phyloP scores from a whole-genome alignment of 1,140 invertebrate genomes.

The Lineus longissimus region DNA sequence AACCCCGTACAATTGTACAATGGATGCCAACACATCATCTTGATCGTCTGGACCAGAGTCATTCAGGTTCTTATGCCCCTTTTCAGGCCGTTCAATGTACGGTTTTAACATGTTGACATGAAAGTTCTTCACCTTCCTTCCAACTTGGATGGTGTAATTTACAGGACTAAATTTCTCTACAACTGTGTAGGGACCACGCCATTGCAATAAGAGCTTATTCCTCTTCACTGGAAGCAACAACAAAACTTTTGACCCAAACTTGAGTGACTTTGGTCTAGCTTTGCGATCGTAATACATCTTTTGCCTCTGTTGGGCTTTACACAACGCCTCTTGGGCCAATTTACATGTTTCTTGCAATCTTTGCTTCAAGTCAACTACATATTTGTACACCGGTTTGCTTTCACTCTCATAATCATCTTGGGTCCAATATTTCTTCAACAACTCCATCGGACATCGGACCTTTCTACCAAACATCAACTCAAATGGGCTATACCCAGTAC shows the following conservation, averaged over 20 bases:
- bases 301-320: background rate
- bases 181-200: background rate
- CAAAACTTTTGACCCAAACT: background rate
- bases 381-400: background rate
- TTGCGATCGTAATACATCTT: background rate
- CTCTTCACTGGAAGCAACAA: background rate
- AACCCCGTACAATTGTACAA: background rate
- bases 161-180: background rate
- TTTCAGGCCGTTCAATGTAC: background rate
- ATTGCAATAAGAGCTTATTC: conserved; percentile 2
- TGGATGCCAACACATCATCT: background rate
- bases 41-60: background rate
- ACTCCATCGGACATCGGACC: conserved; percentile 9
- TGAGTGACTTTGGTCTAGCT: background rate
- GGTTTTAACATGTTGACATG: conserved; percentile 4
- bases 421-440: conserved; percentile 4
- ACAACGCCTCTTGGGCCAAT: background rate
- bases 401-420: background rate
- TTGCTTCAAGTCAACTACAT: background rate
- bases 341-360: background rate
- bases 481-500: conserved; percentile 32
- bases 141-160: background rate
- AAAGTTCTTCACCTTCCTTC: background rate
- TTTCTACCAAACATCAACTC: conserved; percentile 16
- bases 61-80: background rate